Base-by-base conservation (phyloP, 2,888 invertebrate genomes). In the Mesorhabditis sp. region DNA sequence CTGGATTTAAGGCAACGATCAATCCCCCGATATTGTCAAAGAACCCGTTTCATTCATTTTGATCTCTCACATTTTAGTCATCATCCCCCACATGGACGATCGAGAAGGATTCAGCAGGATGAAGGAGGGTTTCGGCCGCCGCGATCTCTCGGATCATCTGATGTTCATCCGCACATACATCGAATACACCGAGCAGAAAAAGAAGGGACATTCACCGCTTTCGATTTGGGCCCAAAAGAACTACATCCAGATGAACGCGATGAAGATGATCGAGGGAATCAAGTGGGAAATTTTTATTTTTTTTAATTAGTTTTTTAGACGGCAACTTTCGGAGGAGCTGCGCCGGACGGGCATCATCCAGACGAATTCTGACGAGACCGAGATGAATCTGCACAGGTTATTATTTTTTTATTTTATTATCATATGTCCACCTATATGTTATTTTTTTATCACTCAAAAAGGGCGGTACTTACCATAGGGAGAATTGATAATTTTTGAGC, bases 241-340 rank as follows among this genome's bases (percentile, higher is more conserved):
- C 83, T 91, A 91, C 74, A 89, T 93, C 68, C 92, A 92, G 61
- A 89, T 91, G 0, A 91, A 92, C 0, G 91, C 92, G 0, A 93
- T 97, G 93, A 93, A 94, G 84, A 92, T 93, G 90, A 91, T 96
- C 44, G 90, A 91, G 10, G 92, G 92, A 1, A 92, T 93, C 83
- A 90, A 95, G 87, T 74, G 41, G 13, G 72, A 4, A 13, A 7
- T 2, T 15, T 65, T 28, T 4, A n/a, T 50, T 44, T 64, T 10
- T 68, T 43, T 13, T 15, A 13, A 65, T 65, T 41, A 6, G 10
- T 7, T 65, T 13, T 15, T 65, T 65, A 65, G 10, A 43, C 66
- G 15, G 13, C 84, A 85, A 62, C 68, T 85, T 15, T 43, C 81
- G 61, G 70, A 82, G 66, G 85, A 85, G 64, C 70, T 85, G 61